These are phyloP conservation scores for Mimas tiliae DNA, from an alignment of 2,888 invertebrate genomes.

Conservation along the genomic window DNA sequence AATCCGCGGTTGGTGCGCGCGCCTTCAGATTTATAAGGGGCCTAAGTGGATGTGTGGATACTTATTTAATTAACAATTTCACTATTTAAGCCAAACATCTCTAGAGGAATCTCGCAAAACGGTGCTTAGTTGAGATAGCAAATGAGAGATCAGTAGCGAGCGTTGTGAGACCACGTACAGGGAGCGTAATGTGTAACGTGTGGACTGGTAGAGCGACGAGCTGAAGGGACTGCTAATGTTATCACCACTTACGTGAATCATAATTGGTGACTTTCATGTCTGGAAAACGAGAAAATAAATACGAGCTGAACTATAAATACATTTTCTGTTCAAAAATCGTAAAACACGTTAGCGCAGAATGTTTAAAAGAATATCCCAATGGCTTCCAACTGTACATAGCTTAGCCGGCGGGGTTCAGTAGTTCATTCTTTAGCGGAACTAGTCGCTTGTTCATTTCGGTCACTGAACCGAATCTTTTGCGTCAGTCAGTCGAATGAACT, in stretches of 20 bases:
- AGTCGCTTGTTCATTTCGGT: conserved; percentile 19
- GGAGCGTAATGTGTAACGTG: conserved; percentile 3
- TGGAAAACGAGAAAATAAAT: background rate
- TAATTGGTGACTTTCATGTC: background rate
- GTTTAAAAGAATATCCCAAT: conserved; percentile 6
- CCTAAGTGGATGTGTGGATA: conserved; percentile 39
- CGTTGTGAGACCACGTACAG: background rate
- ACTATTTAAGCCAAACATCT: conserved; percentile 29
- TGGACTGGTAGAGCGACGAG: conserved; percentile 10
- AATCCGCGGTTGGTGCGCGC: conserved; percentile 51
- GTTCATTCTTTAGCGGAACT: conserved; percentile 18
- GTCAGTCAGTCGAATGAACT: conserved; percentile 11
- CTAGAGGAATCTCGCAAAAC: conserved; percentile 17
- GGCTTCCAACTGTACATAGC: background rate
- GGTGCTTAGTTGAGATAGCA: conserved; percentile 1
- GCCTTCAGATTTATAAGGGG: conserved; percentile 46
- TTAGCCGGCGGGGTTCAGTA: background rate
- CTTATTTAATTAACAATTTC: conserved; percentile 45
- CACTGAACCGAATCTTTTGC: conserved; percentile 22
- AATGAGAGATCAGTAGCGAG: conserved; percentile 2
- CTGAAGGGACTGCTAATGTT: conserved; percentile 13
- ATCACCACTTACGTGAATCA: background rate
- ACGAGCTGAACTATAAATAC: background rate
- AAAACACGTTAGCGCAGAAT: background rate
- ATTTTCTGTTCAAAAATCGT: background rate